Percentiles rank a stretch among this genome's conserved stretches.
phyloP scores from a whole-genome alignment of 2,888 invertebrate species.

The Halictus ligatus region DNA sequence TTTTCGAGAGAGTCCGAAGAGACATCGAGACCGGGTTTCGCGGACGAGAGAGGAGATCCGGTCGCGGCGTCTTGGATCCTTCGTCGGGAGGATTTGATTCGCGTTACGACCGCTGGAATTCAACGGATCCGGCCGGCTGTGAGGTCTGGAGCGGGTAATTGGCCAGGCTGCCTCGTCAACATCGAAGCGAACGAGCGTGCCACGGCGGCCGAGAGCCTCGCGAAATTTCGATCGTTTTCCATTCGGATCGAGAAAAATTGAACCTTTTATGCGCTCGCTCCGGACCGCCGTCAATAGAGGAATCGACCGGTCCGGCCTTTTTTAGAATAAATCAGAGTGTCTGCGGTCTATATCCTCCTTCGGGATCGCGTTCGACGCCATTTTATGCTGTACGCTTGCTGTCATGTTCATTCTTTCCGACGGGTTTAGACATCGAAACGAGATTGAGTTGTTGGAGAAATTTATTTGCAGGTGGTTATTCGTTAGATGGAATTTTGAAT shows the following conservation, averaged over 20 bases:
- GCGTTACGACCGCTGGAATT: slow-evolving; percentile 6
- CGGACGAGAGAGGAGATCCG: neutral
- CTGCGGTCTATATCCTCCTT: no score
- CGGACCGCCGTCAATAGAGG: neutral
- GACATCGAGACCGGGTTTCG: neutral
- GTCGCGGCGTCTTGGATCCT: neutral
- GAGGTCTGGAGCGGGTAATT: slow-evolving; percentile 5
- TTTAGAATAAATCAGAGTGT: no score
- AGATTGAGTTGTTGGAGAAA: no score
- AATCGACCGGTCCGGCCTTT: neutral
- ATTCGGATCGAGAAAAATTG: neutral
- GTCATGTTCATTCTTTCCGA: no score
- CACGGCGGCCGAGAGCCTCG: neutral
- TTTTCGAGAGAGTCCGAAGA: neutral
- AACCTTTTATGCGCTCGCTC: neutral
- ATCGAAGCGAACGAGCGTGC: slow-evolving; percentile 1
- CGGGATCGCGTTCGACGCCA: no score
- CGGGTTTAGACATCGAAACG: no score
- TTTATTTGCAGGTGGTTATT: no score
- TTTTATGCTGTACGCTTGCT: no score
- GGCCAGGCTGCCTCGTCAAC: neutral
- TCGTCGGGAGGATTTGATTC: neutral
- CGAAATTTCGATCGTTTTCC: neutral
- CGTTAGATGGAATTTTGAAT: no score
- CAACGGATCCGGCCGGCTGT: neutral